phyloP scores from a whole-genome alignment of 2,113 vertebrate species.

The Irena cyanogastra region DNA sequence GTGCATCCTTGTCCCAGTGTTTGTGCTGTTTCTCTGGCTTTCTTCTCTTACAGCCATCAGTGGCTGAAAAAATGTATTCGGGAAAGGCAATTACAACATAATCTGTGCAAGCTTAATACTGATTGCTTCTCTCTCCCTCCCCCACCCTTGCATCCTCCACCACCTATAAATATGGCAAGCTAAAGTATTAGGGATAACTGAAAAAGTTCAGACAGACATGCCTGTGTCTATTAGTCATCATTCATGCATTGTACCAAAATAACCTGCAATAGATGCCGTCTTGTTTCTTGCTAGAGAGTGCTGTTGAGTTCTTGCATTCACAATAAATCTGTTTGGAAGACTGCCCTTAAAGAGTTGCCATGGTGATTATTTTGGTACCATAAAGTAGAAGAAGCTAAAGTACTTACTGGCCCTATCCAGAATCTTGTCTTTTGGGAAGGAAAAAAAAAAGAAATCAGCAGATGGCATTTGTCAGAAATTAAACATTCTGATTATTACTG shows the following conservation, averaged over 20 bases:
- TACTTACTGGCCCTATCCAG: slow-evolving; percentile 73
- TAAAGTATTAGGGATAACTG: slow-evolving; percentile 29
- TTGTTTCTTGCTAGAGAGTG: slow-evolving; percentile 66
- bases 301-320: slow-evolving; percentile 72
- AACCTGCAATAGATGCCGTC: slow-evolving; percentile 13
- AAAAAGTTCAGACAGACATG: slow-evolving; percentile 19
- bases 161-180: slow-evolving; percentile 39
- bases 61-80: not conserved
- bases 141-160: not conserved
- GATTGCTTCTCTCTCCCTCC: not conserved
- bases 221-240: slow-evolving; percentile 31
- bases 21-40: not conserved
- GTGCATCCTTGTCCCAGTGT: not conserved
- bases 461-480: slow-evolving; percentile 79
- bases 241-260: slow-evolving; percentile 29
- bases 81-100: slow-evolving; percentile 2
- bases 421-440: slow-evolving; percentile 65
- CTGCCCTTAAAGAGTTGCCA: slow-evolving; percentile 74
- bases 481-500: slow-evolving; percentile 70
- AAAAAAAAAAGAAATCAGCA: slow-evolving; percentile 66
- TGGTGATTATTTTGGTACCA: slow-evolving; percentile 78
- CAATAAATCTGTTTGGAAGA: slow-evolving; percentile 73
- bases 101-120: not conserved
- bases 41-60: not conserved
- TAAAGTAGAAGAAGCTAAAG: slow-evolving; percentile 73